Base-by-base conservation (phyloP, 2,888 invertebrate species). In the Ophion obscuratus region DNA sequence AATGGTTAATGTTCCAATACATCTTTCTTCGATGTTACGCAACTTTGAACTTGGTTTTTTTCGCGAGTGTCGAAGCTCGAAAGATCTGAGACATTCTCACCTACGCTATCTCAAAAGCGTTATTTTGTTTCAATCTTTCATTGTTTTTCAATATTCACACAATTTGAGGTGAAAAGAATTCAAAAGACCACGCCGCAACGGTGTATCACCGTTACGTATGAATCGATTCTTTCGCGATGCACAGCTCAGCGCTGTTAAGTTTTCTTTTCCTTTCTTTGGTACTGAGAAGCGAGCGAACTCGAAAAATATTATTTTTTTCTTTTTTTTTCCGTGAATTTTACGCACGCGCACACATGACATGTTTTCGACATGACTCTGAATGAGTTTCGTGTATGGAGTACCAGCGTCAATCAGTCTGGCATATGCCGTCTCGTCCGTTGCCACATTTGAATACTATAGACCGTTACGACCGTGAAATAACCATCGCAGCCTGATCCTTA, bases 401-500 rank as follows among this genome's bases (percentile, higher is more conserved):
- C 89, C 91, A 92, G 90, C 89, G 91, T 94, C 92, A 92, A 93
- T 93, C 94, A 94, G 94, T 94, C 94, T 94, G 94, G 94, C 93
- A 93, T 90, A 94, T 94, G 94, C 94, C 93, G 93, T 94, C 84
- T 86, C 91, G 91, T 93, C 93, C 93, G 92, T 92, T 93, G 93
- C 94, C 94, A 94, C 94, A 90, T 92, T 91, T 77, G 80, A 88
- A 92, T 89, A 89, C 88, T 89, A 91, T 87, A 53, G 88, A 91
- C 85, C 89, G 89, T 91, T 89, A 91, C 88, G 90, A 92, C 87
- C 88, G 91, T 92, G 91, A 92, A 92, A 92, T 91, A 94, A 94
- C 94, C 94, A 94, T 94, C 94, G 92, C 93, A 94, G 93, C 93
- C 92, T 93, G 94, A 94, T 93, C 94, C 93, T 94, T 93, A 94